These are phyloP conservation scores for Agonum fuliginosum DNA, from an alignment of 2,888 invertebrate species.

Conservation along the genomic window DNA sequence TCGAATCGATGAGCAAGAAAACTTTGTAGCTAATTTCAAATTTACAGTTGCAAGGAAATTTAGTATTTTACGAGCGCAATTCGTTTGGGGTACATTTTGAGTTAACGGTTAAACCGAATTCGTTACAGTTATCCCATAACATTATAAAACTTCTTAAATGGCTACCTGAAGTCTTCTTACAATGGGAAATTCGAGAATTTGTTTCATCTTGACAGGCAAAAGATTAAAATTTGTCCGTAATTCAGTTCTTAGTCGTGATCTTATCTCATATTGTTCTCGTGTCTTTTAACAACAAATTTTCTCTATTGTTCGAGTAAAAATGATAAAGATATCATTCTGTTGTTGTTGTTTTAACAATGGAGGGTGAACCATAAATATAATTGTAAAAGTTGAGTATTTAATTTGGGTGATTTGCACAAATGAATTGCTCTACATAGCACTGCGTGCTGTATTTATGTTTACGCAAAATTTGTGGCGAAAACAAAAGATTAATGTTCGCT, in stretches of 20 bases:
- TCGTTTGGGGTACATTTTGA: not conserved
- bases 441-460: not conserved
- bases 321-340: slow-evolving; percentile 19
- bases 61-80: not conserved
- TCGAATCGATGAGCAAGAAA: not conserved
- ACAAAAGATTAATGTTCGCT: not conserved
- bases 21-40: slow-evolving; percentile 14
- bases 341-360: not conserved
- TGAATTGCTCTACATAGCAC: not conserved
- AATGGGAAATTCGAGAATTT: slow-evolving; percentile 16
- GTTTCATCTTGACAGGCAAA: slow-evolving; percentile 6
- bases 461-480: not conserved
- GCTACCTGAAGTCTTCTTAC: too few relatives aligned
- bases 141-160: too few relatives aligned
- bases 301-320: slow-evolving; percentile 31
- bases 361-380: slow-evolving; percentile 21
- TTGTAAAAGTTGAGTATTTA: slow-evolving; percentile 6
- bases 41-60: slow-evolving; percentile 4
- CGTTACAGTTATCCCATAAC: too few relatives aligned
- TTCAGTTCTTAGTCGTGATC: not conserved
- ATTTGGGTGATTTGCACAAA: slow-evolving; percentile 18
- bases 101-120: too few relatives aligned
- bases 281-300: slow-evolving; percentile 33
- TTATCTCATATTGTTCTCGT: slow-evolving; percentile 30
- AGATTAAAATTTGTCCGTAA: slow-evolving; percentile 29